A percentile compares a stretch with the other conserved stretches of the same genome.
These are phyloP conservation scores for Meiosimyza decipiens DNA, from an alignment of 2,888 invertebrate genomes.

Conservation along the genomic window DNA sequence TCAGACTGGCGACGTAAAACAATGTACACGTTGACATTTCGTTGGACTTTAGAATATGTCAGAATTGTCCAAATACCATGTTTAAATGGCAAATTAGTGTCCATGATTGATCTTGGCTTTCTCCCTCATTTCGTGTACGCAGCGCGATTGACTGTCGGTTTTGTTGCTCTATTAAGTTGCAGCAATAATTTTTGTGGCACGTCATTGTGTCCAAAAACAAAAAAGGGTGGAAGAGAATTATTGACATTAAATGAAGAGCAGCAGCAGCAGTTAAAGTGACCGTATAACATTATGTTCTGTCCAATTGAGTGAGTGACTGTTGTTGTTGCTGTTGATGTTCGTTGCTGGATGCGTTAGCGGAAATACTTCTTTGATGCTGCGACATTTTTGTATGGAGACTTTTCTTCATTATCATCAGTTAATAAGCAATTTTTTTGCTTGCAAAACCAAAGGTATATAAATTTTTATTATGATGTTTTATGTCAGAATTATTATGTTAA, in stretches of 20 bases:
- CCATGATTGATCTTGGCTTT: slow-evolving; percentile 58
- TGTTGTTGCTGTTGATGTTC: too few relatives aligned
- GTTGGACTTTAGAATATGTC: slow-evolving; percentile 57
- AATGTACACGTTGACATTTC: slow-evolving; percentile 44
- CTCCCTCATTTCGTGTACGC: slow-evolving; percentile 10
- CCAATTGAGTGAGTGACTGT: not conserved
- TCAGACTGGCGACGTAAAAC: slow-evolving; percentile 18
- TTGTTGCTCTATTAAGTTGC: slow-evolving; percentile 8
- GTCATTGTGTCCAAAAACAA: not conserved
- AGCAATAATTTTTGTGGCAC: slow-evolving; percentile 1
- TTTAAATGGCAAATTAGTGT: slow-evolving; percentile 66
- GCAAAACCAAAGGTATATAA: not conserved
- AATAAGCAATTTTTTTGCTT: slow-evolving; percentile 54
- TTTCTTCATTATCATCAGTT: slow-evolving; percentile 50
- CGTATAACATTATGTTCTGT: slow-evolving; percentile 13
- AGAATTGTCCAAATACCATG: slow-evolving; percentile 66
- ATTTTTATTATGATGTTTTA: slow-evolving; percentile 61
- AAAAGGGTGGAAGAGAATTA: not conserved
- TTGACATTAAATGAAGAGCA: slow-evolving; percentile 21
- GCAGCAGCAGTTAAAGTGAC: slow-evolving; percentile 15
- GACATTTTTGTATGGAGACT: slow-evolving; percentile 19
- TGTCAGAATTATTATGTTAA: slow-evolving; percentile 64
- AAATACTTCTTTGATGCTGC: slow-evolving; percentile 22
- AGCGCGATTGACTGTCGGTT: not conserved
- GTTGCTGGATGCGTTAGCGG: too few relatives aligned